These are phyloP conservation scores for Numida meleagris DNA, from an alignment of 2,113 vertebrate species.

Conservation along the genomic window DNA sequence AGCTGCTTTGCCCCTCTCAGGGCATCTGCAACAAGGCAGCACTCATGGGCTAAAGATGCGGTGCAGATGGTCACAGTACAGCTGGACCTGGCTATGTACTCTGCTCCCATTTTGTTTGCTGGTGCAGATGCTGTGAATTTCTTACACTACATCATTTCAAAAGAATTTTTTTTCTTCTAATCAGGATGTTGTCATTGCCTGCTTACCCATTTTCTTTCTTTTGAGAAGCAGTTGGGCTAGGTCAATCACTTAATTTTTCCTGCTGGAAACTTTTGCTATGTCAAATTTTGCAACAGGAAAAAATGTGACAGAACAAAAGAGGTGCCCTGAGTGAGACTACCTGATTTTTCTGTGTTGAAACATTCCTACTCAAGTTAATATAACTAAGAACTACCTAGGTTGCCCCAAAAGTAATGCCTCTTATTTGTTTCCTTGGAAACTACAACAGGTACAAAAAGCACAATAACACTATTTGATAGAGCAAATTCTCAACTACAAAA, in stretches of 20 bases:
- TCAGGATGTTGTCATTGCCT: not conserved
- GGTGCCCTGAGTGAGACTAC: not conserved
- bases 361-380: not conserved
- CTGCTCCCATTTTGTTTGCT: not conserved
- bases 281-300: not conserved
- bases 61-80: not conserved
- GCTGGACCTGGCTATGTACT: not conserved
- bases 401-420: no score
- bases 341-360: not conserved
- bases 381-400: not conserved
- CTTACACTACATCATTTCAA: constrained; percentile 6
- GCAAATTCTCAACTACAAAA: no score
- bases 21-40: not conserved
- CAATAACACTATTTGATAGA: no score
- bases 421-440: no score
- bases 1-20: fast-evolving
- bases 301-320: not conserved
- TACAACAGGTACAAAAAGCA: no score
- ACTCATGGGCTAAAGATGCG: not conserved
- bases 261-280: not conserved
- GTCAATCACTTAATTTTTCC: not conserved
- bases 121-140: not conserved
- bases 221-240: not conserved
- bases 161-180: not conserved
- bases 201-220: not conserved